Evolutionary conservation across 2,113 vertebrate genomes (phyloP).

Genomic region (Tragelaphus scriptus): DNA sequence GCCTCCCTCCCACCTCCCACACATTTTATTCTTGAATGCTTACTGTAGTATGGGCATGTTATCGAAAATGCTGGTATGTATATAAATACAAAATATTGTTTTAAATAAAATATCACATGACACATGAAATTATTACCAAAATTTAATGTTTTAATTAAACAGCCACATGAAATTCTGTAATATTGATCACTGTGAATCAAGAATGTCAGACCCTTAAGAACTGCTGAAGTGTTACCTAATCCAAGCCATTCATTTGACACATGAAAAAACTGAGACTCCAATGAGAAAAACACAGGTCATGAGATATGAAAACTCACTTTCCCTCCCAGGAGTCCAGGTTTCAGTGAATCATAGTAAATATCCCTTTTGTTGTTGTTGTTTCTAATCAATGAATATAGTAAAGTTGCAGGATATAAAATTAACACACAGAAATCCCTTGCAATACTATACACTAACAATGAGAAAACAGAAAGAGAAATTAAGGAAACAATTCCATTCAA

Average conservation of each 20-base stretch:
- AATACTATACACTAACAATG: neutral
- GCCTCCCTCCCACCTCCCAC: neutral
- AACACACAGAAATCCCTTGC: neutral
- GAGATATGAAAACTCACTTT: neutral
- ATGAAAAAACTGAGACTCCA: neutral
- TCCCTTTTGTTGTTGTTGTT: neutral
- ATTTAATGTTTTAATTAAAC: neutral
- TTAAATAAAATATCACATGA: neutral
- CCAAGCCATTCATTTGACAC: neutral
- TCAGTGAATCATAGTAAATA: neutral
- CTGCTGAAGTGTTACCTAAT: neutral
- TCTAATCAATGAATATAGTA: neutral
- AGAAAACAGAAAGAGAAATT: neutral
- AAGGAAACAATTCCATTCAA: neutral
- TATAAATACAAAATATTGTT: neutral
- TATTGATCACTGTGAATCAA: neutral
- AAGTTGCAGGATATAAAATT: neutral
- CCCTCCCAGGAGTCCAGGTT: neutral
- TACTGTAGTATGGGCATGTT: neutral
- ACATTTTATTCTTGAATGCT: neutral
- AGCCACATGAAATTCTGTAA: neutral
- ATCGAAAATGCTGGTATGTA: neutral
- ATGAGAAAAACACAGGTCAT: neutral
- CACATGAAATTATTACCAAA: neutral
- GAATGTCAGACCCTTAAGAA: neutral